Base-by-base conservation (phyloP, 1,140 invertebrate genomes). In the Euura saliciscinereae region DNA sequence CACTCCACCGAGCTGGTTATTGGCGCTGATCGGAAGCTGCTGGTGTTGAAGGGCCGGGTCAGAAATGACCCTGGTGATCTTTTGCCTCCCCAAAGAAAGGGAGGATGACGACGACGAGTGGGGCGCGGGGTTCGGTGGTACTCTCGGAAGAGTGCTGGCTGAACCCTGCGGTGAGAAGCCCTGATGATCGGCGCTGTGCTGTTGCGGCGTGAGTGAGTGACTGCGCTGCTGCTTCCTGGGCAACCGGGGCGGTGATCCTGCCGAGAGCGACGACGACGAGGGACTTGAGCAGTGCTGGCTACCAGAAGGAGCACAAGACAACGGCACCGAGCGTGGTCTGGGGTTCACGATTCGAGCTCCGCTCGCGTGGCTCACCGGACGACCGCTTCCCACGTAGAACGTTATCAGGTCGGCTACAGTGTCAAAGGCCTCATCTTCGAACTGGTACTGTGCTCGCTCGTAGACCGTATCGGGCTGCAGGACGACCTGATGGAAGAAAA, bases 331-430 rank as follows among this genome's bases (percentile, higher is more conserved):
- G 77, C 86, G 79, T 42, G 85, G 84, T 68, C 83, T 85, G 3
- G 86, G 86, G 2, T 79, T 86, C 45, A 88, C 77, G 66, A 99
- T 97, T 65, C 95, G 90, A 0, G 96, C 97, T 2, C 96, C 95
- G 8, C 96, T 97, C 0, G 93, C 92, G 11, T 91, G 90, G 0
- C 97, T 97, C 78, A 99, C 95, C 1, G 95, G 92, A 13, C 85
- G 82, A 43, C 94, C 94, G 59, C 95, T 96, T 0, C 96, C 95
- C n/a, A 98, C 96, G 83, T 99, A 98, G 73, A 94, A 98, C 3
- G 96, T 97, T 74, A 99, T 96, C 44, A 99, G 89, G 85, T 98
- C 96, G 1, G 96, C 94, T 8, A 99, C 95, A 2, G 96, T 97
- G 79, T 96, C 95, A 80, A 97, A 98, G 0, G 94, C 92, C 80